Conservation (phyloP, 1,140 invertebrate species). For the Drosophila parabipectinata region DNA sequence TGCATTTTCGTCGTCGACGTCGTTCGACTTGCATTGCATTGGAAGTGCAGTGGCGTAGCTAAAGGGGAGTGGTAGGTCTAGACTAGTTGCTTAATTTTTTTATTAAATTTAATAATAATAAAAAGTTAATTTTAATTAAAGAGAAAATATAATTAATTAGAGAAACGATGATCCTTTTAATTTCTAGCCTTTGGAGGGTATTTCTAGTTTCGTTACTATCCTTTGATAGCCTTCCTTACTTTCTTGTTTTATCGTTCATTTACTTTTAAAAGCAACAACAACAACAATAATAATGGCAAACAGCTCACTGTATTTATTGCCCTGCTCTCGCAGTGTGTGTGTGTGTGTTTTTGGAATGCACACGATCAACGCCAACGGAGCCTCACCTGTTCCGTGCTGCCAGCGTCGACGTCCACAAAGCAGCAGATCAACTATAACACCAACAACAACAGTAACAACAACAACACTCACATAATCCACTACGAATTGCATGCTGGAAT, state of each 20-base stretch:
- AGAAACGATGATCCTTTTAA: no score
- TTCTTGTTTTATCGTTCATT: conserved; percentile 78
- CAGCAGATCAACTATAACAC: conserved; percentile 39
- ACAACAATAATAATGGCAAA: conserved; percentile 31
- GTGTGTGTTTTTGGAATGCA: conserved; percentile 67
- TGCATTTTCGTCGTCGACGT: conserved; percentile 75
- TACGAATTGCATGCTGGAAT: conserved; percentile 84
- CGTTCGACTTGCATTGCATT: conserved; percentile 50
- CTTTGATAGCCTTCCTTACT: conserved; percentile 42
- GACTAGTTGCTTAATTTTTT: no score
- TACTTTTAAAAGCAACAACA: conserved; percentile 72
- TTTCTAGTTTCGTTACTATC: conserved; percentile 1
- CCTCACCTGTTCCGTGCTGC: conserved; percentile 79
- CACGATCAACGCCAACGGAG: conserved; percentile 66
- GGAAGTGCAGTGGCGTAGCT: conserved; percentile 43
- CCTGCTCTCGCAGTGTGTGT: conserved; percentile 56
- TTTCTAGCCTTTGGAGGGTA: conserved; percentile 11
- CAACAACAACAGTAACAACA: conserved; percentile 35
- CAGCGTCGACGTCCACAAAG: conserved; percentile 38
- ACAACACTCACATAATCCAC: conserved; percentile 59
- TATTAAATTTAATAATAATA: no score
- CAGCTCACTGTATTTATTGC: conserved; percentile 70
- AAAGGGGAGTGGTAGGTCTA: conserved; percentile 4
- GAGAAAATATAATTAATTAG: neutral
- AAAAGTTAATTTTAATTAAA: no score